Evolutionary conservation across 1,140 invertebrate species (phyloP), one percentile per base, ranked within the genome.

Genomic region (Diachasma alloeum): DNA sequence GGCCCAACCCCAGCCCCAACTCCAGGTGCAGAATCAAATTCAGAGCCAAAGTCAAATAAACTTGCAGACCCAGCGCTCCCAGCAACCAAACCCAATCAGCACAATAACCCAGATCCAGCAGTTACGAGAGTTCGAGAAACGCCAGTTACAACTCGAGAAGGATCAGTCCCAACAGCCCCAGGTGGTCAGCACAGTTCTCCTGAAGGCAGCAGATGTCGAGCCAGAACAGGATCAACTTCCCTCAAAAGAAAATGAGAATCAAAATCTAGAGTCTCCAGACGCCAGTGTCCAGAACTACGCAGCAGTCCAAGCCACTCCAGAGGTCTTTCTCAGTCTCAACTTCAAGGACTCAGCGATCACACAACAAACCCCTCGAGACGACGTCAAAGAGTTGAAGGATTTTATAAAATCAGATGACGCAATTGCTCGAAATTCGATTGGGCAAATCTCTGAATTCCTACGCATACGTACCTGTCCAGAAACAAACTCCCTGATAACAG

Each of bases 11-110:
- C 80, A 82, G 17, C 63, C 80, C n/a, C 82, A 90, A 69, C 89
- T 90, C 0, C 91, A 91, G 84, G 81, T 83, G 19, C 87, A 88
- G 79, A 87, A 87, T 81, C 87, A 87, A 81, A 84, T 90, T 73
- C 86, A 86, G 67, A 88, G 81, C 81, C 87, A 88, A 79, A 86
- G 81, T 81, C 88, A 89, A 83, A 84, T 91, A 46, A 87, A 86
- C 74, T 91, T 91, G 76, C 86, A 90, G 42, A 81, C 88, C 59
- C 88, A 90, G 37, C 69, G 75, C 85, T 4, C 76, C 81, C 74
- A 53, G 31, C 53, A 82, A 59, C 59, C 77, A 84, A 13, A 63
- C 84, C 84, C 36, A 84, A 86, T 9, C 85, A 87, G 81, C 87
- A 42, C 86, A 87, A 53, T 53, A 75, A 22, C 82, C 83, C 88